These are phyloP conservation scores for Delichon dasypus DNA, from an alignment of 2,797 vertebrate species.

Conservation along the genomic window DNA sequence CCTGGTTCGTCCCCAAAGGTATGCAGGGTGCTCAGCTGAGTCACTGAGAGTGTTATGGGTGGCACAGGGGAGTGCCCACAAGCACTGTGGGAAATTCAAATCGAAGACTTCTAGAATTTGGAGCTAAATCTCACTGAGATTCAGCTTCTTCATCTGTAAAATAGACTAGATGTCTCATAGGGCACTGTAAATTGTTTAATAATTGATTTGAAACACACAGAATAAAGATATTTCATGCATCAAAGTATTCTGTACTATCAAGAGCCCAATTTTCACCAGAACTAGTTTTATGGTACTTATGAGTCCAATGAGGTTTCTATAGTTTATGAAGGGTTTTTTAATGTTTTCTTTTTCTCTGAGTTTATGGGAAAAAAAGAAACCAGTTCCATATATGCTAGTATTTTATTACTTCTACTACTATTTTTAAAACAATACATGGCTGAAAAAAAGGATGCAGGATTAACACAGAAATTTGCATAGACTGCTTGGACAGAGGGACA, in stretches of 20 bases:
- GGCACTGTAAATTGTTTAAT: not conserved
- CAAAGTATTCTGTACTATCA: not conserved
- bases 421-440: not conserved
- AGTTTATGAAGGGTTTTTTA: not conserved
- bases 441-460: not conserved
- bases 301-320: not conserved
- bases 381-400: not conserved
- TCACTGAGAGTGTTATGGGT: not conserved
- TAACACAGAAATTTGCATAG: not conserved
- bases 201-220: conserved; percentile 7
- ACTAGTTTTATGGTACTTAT: not conserved
- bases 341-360: not conserved
- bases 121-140: not conserved
- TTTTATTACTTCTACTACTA: not conserved
- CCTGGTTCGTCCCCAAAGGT: not conserved
- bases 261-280: conserved; percentile 3
- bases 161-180: not conserved
- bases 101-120: not conserved
- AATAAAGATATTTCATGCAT: conserved; percentile 24
- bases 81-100: not conserved
- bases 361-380: not conserved
- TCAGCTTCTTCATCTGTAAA: not conserved
- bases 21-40: not conserved
- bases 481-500: not conserved
- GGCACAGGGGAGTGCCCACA: not conserved